phyloP scores from a whole-genome alignment of 2,888 invertebrate genomes.

The Drosophila multiciliata region DNA sequence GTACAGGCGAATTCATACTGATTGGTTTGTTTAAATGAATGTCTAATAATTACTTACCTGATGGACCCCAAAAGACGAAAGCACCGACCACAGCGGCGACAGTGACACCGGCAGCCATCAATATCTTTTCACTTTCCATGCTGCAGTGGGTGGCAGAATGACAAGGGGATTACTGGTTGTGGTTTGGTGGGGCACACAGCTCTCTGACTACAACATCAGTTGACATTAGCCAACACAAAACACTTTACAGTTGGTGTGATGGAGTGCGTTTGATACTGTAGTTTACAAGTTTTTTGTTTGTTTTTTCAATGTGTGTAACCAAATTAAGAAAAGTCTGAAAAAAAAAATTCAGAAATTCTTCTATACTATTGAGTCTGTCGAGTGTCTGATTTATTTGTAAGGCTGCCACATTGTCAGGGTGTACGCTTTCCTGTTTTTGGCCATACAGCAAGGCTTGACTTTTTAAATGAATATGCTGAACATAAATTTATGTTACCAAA shows the following conservation, averaged over 20 bases:
- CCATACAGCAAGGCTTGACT: constrained; percentile 9
- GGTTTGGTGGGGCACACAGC: constrained; percentile 19
- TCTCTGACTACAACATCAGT: constrained; percentile 42
- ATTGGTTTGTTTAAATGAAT: neutral
- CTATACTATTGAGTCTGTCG: constrained; percentile 55
- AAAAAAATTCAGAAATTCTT: constrained; percentile 47
- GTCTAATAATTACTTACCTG: constrained; percentile 71
- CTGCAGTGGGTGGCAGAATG: neutral
- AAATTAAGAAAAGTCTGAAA: constrained; percentile 40
- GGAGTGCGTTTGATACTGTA: constrained; percentile 1
- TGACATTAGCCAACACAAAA: constrained; percentile 34
- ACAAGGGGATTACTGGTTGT: constrained; percentile 8
- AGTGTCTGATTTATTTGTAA: constrained; percentile 44
- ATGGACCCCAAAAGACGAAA: constrained; percentile 91
- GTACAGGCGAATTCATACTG: constrained; percentile 12
- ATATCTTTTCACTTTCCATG: constrained; percentile 89
- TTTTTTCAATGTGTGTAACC: constrained; percentile 5
- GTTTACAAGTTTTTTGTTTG: constrained; percentile 10
- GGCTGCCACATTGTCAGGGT: constrained; percentile 28
- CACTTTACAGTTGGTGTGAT: constrained; percentile 12
- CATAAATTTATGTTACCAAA: neutral
- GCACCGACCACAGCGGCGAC: constrained; percentile 92
- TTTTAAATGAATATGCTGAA: constrained; percentile 7
- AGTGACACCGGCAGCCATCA: constrained; percentile 92
- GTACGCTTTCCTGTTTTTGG: neutral